phyloP scores from a whole-genome alignment of 1,140 invertebrate species.

The Macrotrachela quadricornifera region DNA sequence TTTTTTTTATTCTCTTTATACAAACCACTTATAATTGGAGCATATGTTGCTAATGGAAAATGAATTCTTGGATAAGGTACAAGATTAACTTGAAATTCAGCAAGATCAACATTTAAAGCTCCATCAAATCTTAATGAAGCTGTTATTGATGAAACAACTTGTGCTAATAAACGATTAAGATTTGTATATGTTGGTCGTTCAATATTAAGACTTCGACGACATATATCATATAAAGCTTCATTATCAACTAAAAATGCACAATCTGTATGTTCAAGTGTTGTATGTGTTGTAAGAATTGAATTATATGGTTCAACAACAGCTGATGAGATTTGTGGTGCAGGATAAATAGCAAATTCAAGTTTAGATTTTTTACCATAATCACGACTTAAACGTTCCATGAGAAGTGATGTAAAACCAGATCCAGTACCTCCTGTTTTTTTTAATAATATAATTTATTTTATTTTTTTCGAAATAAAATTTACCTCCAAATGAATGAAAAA shows the following conservation, averaged over 20 bases:
- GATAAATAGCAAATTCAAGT: slow-evolving; percentile 54
- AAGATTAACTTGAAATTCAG: slow-evolving; percentile 47
- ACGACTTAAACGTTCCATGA: slow-evolving; percentile 66
- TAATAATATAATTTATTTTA: too few relatives aligned
- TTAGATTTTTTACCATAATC: slow-evolving; percentile 70
- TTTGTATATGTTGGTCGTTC: slow-evolving; percentile 56
- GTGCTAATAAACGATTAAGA: slow-evolving; percentile 48
- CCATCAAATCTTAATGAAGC: slow-evolving; percentile 51
- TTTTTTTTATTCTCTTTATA: too few relatives aligned
- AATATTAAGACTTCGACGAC: slow-evolving; percentile 44
- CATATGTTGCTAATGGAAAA: slow-evolving; percentile 24
- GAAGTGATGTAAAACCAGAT: slow-evolving; percentile 60
- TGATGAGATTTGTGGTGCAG: slow-evolving; percentile 52
- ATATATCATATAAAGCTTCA: slow-evolving; percentile 61
- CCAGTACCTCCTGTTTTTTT: slow-evolving; percentile 48
- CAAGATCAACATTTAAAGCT: slow-evolving; percentile 54
- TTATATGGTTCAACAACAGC: slow-evolving; percentile 74
- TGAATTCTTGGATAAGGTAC: slow-evolving; percentile 27
- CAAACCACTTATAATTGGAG: slow-evolving; percentile 25
- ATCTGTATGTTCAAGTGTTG: slow-evolving; percentile 52
- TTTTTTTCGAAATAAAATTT: too few relatives aligned
- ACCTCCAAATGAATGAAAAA: slow-evolving; percentile 32
- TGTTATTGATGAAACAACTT: slow-evolving; percentile 43
- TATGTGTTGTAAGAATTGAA: slow-evolving; percentile 53
- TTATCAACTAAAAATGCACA: slow-evolving; percentile 64